These are phyloP conservation scores for Momotus momota DNA, from an alignment of 2,797 vertebrate genomes.

Conservation along the genomic window DNA sequence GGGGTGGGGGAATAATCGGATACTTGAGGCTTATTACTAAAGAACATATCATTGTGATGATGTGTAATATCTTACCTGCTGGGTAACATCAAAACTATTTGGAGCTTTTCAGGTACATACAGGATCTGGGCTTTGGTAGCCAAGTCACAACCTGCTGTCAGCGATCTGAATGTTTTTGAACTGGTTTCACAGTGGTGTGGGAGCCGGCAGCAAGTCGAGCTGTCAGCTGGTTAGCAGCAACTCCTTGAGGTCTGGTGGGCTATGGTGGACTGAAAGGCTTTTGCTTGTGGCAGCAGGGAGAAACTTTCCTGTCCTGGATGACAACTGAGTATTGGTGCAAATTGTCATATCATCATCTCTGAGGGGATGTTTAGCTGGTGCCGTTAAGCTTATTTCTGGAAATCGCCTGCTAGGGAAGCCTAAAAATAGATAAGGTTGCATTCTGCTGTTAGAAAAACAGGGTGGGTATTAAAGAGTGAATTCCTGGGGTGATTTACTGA, in stretches of 20 bases:
- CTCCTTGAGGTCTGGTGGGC: not conserved
- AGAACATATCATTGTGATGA: fast-evolving
- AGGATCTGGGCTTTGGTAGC: not conserved
- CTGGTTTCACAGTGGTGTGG: not conserved
- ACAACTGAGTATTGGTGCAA: not conserved
- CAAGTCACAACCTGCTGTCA: not conserved
- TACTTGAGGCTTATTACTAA: not conserved
- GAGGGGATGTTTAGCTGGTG: not conserved
- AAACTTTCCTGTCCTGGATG: not conserved
- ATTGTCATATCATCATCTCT: not conserved
- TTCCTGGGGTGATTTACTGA: not conserved
- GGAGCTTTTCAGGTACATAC: not conserved
- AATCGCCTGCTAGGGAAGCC: not conserved
- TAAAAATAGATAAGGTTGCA: not conserved
- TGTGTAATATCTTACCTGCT: not conserved
- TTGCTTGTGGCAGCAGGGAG: not conserved
- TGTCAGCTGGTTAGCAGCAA: not conserved
- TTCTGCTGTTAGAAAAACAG: not conserved
- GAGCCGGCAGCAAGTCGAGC: not conserved
- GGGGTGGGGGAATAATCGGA: not conserved
- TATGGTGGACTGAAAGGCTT: not conserved
- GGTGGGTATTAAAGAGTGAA: not conserved
- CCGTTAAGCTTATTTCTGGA: not conserved
- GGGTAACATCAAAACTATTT: not conserved
- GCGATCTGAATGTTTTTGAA: not conserved